Evolutionary conservation across 1,140 invertebrate species (phyloP), one percentile per base, ranked within the genome.

Genomic region (Popillia japonica): DNA sequence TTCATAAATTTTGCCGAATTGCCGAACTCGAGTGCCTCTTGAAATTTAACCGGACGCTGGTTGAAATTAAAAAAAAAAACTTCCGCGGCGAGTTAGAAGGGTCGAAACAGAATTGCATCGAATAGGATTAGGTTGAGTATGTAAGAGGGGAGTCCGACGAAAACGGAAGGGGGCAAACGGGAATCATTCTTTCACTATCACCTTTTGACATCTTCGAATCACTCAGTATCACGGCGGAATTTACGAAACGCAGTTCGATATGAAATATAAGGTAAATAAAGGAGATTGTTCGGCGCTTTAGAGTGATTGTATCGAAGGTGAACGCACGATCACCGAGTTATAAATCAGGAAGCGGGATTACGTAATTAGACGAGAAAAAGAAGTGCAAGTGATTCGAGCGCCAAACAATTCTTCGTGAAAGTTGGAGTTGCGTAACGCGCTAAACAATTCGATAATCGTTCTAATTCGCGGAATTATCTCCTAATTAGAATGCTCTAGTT

Each of bases 261-360:
- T 64, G 61, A 64, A 64, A 64, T 64, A 64, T 11, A 64, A 64
- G 61, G 61, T 64, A 64, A 64, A 22, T 20, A 0, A 2, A 48
- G 17, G 17, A 64, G 22, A 64, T 3, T 17, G 6, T 27, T 64
- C 3, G 8, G 9, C 17, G 61, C 7, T 64, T 20, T 27, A 64
- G 6, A 22, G 22, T 64, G 6, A n/a, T 14, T 59, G 55, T 64
- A 20, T 64, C 17, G 6, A 6, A 64, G 10, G 61, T 64, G 61
- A 64, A 64, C 22, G 17, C 22, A 20, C 17, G 9, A 22, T 64
- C 17, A 23, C 17, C 7, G 17, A 22, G 22, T 64, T 64, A 64
- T 23, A 6, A 11, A 64, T 11, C 44, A 48, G 44, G 11, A 11
- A 11, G 44, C 11, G 11, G 17, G 4, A 0, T 48, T 48, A 48